phyloP scores from a whole-genome alignment of 2,888 invertebrate species.

The Stenurella melanura region DNA sequence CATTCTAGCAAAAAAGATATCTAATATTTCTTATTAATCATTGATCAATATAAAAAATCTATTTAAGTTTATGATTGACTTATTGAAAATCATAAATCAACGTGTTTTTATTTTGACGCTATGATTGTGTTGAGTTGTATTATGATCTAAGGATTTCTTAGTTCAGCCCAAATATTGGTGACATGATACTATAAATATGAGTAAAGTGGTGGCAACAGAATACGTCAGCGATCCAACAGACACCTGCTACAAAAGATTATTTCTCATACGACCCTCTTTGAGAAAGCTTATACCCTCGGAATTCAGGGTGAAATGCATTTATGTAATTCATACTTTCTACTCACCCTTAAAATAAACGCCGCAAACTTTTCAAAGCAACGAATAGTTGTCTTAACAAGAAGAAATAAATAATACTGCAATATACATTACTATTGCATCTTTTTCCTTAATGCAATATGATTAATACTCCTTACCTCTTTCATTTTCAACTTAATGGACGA shows the following conservation, averaged over 20 bases:
- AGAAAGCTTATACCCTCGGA: conserved; percentile 45
- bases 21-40: too few species aligned
- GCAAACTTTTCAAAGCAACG: conserved; percentile 8
- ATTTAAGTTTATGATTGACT: not conserved
- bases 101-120: not conserved
- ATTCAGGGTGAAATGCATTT: conserved; percentile 41
- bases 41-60: too few species aligned
- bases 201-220: conserved; percentile 44
- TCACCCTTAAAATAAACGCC: conserved; percentile 40
- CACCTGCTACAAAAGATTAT: conserved; percentile 55
- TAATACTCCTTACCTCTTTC: not conserved
- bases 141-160: not conserved
- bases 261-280: conserved; percentile 50
- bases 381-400: not conserved
- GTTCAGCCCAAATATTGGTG: conserved; percentile 8
- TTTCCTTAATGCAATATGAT: not conserved
- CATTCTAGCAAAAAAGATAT: too few species aligned
- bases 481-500: not conserved
- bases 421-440: too few species aligned
- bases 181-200: conserved; percentile 17
- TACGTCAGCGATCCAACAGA: conserved; percentile 50
- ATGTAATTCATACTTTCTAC: conserved; percentile 42
- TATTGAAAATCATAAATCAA: not conserved
- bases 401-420: not conserved
- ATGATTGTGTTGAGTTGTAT: not conserved